Evolutionary conservation across 2,888 invertebrate species (phyloP), one percentile per base, ranked within the genome.

Genomic region (Lomographa bimaculata): DNA sequence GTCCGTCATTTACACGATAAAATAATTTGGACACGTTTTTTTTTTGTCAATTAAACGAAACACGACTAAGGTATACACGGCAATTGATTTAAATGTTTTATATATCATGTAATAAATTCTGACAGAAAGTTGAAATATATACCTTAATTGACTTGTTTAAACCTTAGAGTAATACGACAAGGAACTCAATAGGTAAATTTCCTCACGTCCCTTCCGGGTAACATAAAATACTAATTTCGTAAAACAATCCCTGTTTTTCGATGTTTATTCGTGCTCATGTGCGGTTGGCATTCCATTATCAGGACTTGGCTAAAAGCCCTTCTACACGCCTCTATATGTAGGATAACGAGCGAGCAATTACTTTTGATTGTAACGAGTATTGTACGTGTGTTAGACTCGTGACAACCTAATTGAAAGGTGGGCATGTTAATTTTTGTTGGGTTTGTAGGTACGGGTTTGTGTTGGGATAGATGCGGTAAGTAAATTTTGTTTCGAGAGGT

Each of bases 281-380:
- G 36, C 16, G 42, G 35, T 19, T 30, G 30, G 42, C 42, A 37
- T 43, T 37, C 32, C 36, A 43, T 36, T 43, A 43, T 33, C 26
- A 30, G 23, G 18, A 26, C 21, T 12, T 20, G 18, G 32, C 18
- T 36, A 27, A 36, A 42, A 24, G 21, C 36, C 26, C 36, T 35
- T 30, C 20, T 34, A 34, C 34, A 34, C 19, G 28, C 23, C 7
- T 7, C 27, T 34, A 30, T 20, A 21, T 36, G 25, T 28, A 28
- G 32, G 16, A 11, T 37, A 43, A 43, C 36, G 36, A 43, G 36
- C 18, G 16, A 12, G 36, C 42, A 36, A 43, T 43, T 43, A 43
- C 42, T 32, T 36, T 43, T 32, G 36, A 43, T 43, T 43, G 42
- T 43, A 36, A 41, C 35, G 35, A 35, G 30, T 35, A 9, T 33